phyloP scores from a whole-genome alignment of 2,797 vertebrate genomes.

The Myripristis jacobus region DNA sequence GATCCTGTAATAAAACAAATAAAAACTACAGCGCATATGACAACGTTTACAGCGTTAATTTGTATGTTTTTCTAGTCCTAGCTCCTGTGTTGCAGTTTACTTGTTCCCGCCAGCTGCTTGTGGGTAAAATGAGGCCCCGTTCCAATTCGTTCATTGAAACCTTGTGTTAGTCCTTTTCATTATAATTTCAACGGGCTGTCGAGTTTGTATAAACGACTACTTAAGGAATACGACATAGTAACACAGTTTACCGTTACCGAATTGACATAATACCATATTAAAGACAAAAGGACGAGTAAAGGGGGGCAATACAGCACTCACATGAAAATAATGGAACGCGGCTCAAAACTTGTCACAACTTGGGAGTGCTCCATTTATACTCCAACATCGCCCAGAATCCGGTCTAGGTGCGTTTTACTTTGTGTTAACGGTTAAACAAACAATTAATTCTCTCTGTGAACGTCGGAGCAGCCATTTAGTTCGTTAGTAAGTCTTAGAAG shows the following conservation, averaged over 20 bases:
- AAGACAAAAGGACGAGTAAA: rapidly evolving
- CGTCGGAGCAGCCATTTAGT: background rate
- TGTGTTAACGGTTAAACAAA: background rate
- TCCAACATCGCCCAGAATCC: slow-evolving; percentile 19
- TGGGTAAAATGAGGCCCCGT: slow-evolving; percentile 18
- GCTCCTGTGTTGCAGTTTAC: background rate
- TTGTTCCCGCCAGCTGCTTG: slow-evolving; percentile 63
- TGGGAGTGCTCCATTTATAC: slow-evolving; percentile 52
- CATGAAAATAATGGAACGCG: slow-evolving; percentile 35
- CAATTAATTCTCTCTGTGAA: background rate
- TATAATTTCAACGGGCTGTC: rapidly evolving
- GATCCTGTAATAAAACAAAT: background rate
- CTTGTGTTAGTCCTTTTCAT: background rate
- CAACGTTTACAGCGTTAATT: background rate
- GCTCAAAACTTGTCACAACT: slow-evolving; percentile 12
- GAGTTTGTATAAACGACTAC: background rate
- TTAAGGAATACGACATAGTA: rapidly evolving
- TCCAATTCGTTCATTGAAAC: slow-evolving; percentile 18
- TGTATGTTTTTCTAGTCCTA: background rate
- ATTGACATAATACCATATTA: rapidly evolving
- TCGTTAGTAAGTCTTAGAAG: rapidly evolving
- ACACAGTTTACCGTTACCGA: rapidly evolving
- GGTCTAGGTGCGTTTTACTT: background rate
- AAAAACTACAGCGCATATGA: background rate
- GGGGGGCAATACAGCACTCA: background rate